A percentile compares a stretch with the other conserved stretches of the same genome.
Conservation (phyloP, 2,888 invertebrate genomes). For the Lasius fuliginosus region DNA sequence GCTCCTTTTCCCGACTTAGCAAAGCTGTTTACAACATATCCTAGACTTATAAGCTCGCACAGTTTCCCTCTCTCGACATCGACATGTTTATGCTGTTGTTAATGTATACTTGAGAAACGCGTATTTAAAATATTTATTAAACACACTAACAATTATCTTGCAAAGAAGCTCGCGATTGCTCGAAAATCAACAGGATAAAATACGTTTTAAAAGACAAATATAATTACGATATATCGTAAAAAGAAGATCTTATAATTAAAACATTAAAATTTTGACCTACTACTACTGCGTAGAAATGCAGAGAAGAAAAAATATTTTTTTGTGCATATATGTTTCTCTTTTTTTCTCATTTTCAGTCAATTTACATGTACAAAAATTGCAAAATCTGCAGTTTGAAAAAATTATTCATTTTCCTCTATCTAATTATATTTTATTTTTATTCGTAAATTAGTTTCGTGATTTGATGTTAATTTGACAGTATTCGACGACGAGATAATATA, state of each 20-base stretch:
- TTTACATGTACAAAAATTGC: neutral
- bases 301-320: neutral
- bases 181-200: neutral
- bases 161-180: neutral
- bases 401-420: neutral
- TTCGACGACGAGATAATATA: neutral
- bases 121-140: neutral
- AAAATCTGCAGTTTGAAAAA: neutral
- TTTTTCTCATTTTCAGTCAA: neutral
- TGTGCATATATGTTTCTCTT: neutral
- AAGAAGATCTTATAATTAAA: neutral
- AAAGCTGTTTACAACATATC: conserved; percentile 22
- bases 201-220: neutral
- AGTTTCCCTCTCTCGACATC: conserved; percentile 3
- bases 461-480: neutral
- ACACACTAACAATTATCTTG: neutral
- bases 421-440: neutral
- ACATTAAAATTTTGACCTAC: neutral
- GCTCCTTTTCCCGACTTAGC: conserved; percentile 5
- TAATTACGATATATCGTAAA: neutral
- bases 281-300: neutral
- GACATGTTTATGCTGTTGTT: neutral
- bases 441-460: neutral
- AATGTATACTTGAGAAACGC: neutral
- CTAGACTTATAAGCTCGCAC: neutral